phyloP scores from a whole-genome alignment of 2,797 vertebrate genomes.

The Pangasius krempfi region DNA sequence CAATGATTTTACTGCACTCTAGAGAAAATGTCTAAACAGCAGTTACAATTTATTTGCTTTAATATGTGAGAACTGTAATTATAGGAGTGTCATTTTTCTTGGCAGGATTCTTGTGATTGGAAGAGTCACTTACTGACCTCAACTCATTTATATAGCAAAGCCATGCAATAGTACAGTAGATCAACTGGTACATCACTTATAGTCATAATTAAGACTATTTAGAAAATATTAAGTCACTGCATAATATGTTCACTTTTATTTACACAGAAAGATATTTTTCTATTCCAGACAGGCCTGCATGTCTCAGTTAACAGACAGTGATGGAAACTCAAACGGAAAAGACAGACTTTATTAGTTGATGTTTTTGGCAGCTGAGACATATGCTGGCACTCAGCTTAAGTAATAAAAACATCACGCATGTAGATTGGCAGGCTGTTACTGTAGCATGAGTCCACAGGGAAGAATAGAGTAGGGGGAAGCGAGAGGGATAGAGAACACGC shows the following conservation, averaged over 20 bases:
- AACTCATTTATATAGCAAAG: background rate
- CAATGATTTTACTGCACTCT: background rate
- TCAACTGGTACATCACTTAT: background rate
- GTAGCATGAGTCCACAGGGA: constrained; percentile 11
- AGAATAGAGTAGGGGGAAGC: background rate
- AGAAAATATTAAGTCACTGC: background rate
- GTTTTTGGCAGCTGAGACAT: constrained; percentile 1
- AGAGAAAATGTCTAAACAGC: background rate
- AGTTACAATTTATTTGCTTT: background rate
- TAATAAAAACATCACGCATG: constrained; percentile 41
- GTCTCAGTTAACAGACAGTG: constrained; percentile 22
- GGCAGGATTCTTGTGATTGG: background rate
- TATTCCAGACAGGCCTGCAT: background rate
- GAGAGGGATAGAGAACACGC: constrained; percentile 9
- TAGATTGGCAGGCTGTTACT: constrained; percentile 43
- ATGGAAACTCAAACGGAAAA: constrained; percentile 19
- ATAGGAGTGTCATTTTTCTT: background rate
- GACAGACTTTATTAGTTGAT: constrained; percentile 17
- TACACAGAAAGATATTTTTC: background rate
- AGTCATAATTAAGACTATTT: background rate
- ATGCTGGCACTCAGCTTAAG: constrained; percentile 29
- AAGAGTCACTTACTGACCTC: background rate
- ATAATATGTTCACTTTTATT: background rate
- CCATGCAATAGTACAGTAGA: background rate
- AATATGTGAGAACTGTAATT: background rate